Evolutionary conservation across 2,113 vertebrate species (phyloP), one percentile per base, ranked within the genome.

Genomic region (Salminus brasiliensis): DNA sequence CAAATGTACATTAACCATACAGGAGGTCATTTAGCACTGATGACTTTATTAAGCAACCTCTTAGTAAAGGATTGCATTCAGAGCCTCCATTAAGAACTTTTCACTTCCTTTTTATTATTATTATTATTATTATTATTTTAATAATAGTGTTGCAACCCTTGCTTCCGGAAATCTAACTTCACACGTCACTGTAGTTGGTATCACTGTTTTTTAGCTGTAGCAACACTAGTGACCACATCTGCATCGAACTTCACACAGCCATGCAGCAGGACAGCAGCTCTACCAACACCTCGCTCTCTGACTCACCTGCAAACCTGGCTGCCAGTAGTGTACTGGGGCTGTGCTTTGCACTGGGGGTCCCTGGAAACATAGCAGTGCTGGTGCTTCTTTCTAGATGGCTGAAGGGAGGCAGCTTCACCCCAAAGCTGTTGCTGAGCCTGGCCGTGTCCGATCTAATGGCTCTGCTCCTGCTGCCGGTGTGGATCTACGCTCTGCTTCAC

Each of bases 371-470:
- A 76, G 81, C 88, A 0, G 82, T 93, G 53, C 80, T 94, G 83
- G 86, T 90, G 86, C 86, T 83, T 52, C 82, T 93, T 32, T 78
- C 83, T 18, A 23, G 36, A 11, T 88, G 85, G 82, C 81, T 92
- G 76, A 90, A 87, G 69, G n/a, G 85, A 69, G 53, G 81, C 1
- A 89, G 90, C 34, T 88, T 88, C 39, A 93, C 92, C 0, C 87
- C 91, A 15, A 62, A 88, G 60, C 86, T 94, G 67, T 92, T 94
- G 84, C 70, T 92, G 71, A 92, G 92, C 72, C 85, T 94, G 80
- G 91, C 92, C 10, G 36, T 92, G 53, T 89, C 92, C 9, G 93
- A 94, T 71, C 78, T 93, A 34, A 83, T 92, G 63, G 87, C 89
- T 0, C 87, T 94, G 52, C 41, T 91, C 62, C 90, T 85, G 36